Base-by-base conservation (phyloP, 2,113 vertebrate species). In the Psettodes erumei region DNA sequence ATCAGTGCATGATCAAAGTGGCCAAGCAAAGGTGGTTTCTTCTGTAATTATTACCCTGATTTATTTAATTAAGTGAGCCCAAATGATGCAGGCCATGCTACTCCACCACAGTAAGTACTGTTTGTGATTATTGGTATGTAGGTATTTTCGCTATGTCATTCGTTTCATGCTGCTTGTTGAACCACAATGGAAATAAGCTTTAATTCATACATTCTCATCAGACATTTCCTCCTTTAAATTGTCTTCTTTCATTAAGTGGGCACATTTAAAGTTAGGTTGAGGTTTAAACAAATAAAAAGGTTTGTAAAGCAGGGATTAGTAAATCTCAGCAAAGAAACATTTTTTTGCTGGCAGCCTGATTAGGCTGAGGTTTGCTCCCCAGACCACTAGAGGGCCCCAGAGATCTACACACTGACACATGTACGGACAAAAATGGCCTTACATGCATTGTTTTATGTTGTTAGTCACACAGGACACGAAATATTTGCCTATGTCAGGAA, bases 381-480 rank as follows among this genome's bases (percentile, higher is more conserved):
- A 18, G 6, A 3, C 84, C 91, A 88, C 91, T 83, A 88, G 92
- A 85, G 62, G 81, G 90, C 73, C 16, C 60, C 50, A 58, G 11
- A 76, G 27, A 43, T 71, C 60, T 53, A 66, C 3, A 50, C 33
- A 43, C 53, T 21, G 23, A 30, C 9, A 48, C 3, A 21, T 66
- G n/a, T 9, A 9, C 28, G 11, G 3, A 3, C 25, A 53, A 53
- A 18, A 60, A 21, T 47, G 10, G 13, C 18, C 28, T 19, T 13
- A 37, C 28, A 21, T 8, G 16, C 2, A 1, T 3, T n/a, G 10
- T 12, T 1, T 40, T 6, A 4, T 54, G n/a, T 6, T 18, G 32
- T 32, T 37, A 12, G 28, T 38, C 33, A 42, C 35, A 28, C 3
- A 32, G 53, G 38, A n/a, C 10, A 28, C 21, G 6, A 25, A 11